These are phyloP conservation scores for Cephalotes varians DNA, from an alignment of 2,888 invertebrate species.

Conservation along the genomic window DNA sequence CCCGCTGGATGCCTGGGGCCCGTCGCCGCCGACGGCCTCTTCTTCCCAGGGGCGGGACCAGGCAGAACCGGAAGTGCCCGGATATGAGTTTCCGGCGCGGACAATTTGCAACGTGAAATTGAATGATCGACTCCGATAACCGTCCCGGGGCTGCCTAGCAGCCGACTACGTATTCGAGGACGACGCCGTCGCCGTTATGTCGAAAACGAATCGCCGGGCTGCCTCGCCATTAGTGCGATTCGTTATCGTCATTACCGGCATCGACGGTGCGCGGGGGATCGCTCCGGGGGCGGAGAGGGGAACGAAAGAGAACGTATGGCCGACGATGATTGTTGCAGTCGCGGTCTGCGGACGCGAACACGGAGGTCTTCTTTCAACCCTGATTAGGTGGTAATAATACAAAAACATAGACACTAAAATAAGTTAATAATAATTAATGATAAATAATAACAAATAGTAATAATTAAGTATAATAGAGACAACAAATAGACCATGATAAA, in stretches of 20 bases:
- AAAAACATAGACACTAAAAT: no score
- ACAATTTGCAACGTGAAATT: constrained; percentile 92
- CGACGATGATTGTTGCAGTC: constrained; percentile 42
- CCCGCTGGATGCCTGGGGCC: constrained; percentile 61
- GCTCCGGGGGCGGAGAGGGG: constrained; percentile 2
- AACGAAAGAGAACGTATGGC: constrained; percentile 42
- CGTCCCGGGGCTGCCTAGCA: constrained; percentile 74
- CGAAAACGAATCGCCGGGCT: constrained; percentile 60
- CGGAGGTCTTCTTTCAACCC: not conserved
- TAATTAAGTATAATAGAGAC: not conserved
- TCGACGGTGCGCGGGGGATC: constrained; percentile 52
- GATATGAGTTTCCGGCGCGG: constrained; percentile 96
- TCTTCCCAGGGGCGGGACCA: constrained; percentile 73
- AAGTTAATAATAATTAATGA: not conserved
- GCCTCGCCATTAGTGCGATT: constrained; percentile 75
- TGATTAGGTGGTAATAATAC: not conserved
- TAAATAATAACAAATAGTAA: not conserved
- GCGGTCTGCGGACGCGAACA: not conserved
- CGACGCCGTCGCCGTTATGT: constrained; percentile 62
- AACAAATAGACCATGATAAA: not conserved
- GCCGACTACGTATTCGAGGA: constrained; percentile 41
- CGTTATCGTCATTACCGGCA: constrained; percentile 79
- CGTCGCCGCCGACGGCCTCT: constrained; percentile 63
- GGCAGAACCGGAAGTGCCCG: constrained; percentile 87
- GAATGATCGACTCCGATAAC: constrained; percentile 87